Evolutionary conservation across 2,888 invertebrate genomes (phyloP), one percentile per base, ranked within the genome.

Genomic region (Myopa testacea): DNA sequence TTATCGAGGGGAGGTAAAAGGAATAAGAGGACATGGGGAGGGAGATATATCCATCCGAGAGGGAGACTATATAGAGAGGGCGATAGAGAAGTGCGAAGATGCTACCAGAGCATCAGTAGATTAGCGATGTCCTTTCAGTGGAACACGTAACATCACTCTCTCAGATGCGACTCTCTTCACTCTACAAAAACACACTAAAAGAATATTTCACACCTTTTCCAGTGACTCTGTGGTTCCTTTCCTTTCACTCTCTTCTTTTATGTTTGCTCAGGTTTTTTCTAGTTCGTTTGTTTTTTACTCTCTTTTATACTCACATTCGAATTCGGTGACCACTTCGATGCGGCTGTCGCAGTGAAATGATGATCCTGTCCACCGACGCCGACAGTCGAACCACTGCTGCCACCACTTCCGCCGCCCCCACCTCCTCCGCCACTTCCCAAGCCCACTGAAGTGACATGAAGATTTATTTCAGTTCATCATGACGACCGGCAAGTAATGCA

Each of bases 291-390:
- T 26, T 26, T 26, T n/a, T 4, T 6, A 65, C 4, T 3, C 10
- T 6, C 12, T 76, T 81, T 78, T 73, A 34, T 86, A 89, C 89
- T 89, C 84, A 89, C 89, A 84, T 86, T 88, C 80, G 88, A 82
- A 81, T 86, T 89, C 76, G 89, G 89, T 82, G 89, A 89, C 89
- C 89, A 89, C 83, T 89, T 89, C 75, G 89, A 85, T 81, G 87
- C 84, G 69, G 83, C 81, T 79, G 84, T 83, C 76, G 87, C 82
- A 76, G 86, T 84, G 80, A 88, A 88, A 80, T 87, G 88, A 81
- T 85, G 85, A 78, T 85, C 87, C 58, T 84, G 83, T 78, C 84
- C 83, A 81, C 81, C 81, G 75, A 80, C 79, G 60, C 77, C 62
- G 73, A 77, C 60, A 76, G 70, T 78, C 55, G 78, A 37, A 74